phyloP scores from a whole-genome alignment of 2,888 invertebrate genomes.

The Drosophila melanosoma region DNA sequence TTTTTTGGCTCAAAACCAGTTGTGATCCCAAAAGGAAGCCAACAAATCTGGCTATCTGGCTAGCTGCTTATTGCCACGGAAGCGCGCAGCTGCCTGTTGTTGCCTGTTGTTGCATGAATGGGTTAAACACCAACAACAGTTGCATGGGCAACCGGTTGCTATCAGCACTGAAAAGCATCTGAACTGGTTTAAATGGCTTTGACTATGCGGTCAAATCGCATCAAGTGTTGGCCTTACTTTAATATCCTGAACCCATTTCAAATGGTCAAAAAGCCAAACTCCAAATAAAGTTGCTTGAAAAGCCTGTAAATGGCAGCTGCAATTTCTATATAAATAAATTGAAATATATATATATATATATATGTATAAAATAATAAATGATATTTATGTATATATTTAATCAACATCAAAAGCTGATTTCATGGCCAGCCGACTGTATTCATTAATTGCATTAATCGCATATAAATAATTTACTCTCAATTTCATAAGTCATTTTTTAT shows the following conservation, averaged over 20 bases:
- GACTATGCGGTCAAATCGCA: slow-evolving; percentile 32
- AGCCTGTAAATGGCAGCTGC: neutral
- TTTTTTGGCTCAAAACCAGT: slow-evolving; percentile 36
- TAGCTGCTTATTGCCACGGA: slow-evolving; percentile 66
- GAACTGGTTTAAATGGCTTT: slow-evolving; percentile 71
- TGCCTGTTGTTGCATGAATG: slow-evolving; percentile 47
- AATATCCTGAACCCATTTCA: neutral
- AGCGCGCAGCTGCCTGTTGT: slow-evolving; percentile 43
- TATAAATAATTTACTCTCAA: neutral
- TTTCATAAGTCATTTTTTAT: neutral
- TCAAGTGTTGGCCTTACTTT: slow-evolving; percentile 57
- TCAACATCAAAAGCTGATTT: neutral
- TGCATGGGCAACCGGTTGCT: slow-evolving; percentile 18
- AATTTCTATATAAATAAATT: neutral
- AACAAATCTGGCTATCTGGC: slow-evolving; percentile 33
- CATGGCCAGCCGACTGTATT: neutral
- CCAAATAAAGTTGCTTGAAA: neutral
- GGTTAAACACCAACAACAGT: slow-evolving; percentile 34
- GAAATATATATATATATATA: neutral
- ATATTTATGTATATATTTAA: neutral
- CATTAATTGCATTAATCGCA: neutral
- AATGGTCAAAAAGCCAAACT: neutral
- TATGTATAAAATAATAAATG: neutral
- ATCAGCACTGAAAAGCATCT: slow-evolving; percentile 27
- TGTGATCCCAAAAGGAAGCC: slow-evolving; percentile 44